Evolutionary conservation across 2,888 invertebrate species (phyloP).

Genomic region (Dynastes grantii): DNA sequence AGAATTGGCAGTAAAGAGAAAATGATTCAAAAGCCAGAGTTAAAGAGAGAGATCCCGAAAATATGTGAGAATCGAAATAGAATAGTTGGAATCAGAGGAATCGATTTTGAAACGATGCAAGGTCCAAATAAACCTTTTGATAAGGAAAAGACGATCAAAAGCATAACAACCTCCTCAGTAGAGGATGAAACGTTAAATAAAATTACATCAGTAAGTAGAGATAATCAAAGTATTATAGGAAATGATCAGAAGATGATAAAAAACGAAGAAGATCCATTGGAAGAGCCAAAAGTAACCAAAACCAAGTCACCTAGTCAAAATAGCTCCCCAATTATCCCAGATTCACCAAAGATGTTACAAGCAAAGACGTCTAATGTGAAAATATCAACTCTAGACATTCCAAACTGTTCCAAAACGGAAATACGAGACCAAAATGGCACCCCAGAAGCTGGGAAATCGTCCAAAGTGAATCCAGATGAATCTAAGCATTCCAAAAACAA

Average conservation of each 20-base stretch:
- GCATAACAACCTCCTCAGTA: background rate
- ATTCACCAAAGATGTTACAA: too few species aligned
- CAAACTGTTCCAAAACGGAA: background rate
- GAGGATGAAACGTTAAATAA: background rate
- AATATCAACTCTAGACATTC: background rate
- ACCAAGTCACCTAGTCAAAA: too few species aligned
- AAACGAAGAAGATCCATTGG: background rate
- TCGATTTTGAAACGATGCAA: background rate
- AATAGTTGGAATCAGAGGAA: background rate
- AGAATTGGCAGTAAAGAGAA: too few species aligned
- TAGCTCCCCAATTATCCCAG: too few species aligned
- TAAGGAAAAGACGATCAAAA: background rate
- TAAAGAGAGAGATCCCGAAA: background rate
- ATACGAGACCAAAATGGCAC: too few species aligned
- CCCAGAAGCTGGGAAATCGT: too few species aligned
- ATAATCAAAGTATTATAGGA: too few species aligned
- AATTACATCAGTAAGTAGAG: background rate
- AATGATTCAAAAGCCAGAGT: background rate
- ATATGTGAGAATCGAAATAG: background rate
- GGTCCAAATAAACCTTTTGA: background rate
- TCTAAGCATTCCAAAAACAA: conserved; percentile 10
- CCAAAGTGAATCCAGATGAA: background rate
- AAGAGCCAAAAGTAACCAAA: too few species aligned
- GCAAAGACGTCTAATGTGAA: too few species aligned
- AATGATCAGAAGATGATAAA: background rate